Base-by-base conservation (phyloP, 53 echinoderm and acorn worm species). In the Holothuria scabra region DNA sequence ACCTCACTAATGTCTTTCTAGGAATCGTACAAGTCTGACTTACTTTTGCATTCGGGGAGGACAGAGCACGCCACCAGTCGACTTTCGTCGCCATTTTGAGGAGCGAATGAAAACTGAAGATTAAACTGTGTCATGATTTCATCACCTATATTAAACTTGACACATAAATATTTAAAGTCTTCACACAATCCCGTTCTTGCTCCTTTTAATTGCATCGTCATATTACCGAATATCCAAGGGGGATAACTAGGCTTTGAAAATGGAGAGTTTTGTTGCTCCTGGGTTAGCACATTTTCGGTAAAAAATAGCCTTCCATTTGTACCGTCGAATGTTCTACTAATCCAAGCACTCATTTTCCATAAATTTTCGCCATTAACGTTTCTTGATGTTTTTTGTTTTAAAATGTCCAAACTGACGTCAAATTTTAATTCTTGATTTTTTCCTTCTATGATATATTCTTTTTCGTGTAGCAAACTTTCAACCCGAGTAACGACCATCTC, bases 401-500 rank as follows among this genome's bases (percentile, higher is more conserved):
- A 28, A 12, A 78, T 78, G 1, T 26, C 14, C 12, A 78, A 28
- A 16, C 57, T 31, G 48, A 78, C 78, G 57, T 78, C 78, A 30
- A 78, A 78, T 7, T 23, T 29, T 14, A 78, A 19, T 57, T 78
- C 78, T 20, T 78, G 78, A 21, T 58, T 56, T 58, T 78, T 24
- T 9, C 78, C 78, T 24, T 78, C 78, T 28, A 78, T 58, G 12
- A 78, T 78, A 4, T 16, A 32, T 7, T 78, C 78, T 25, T 28
- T 56, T 20, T 28, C 56, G 59, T 49, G 59, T 59, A 78, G 29
- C 32, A 78, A 20, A 32, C 57, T 31, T 29, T 78, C 78, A 12
- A 78, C 78, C 0, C 78, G 78, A 78, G 78, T 49, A 1, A 78
- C 78, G 20, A 57, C 59, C 78, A 78, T 78, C 31, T 78, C 78